Evolutionary conservation across 2,797 vertebrate species (phyloP).

Genomic region (Scolopax bukidnonensis): DNA sequence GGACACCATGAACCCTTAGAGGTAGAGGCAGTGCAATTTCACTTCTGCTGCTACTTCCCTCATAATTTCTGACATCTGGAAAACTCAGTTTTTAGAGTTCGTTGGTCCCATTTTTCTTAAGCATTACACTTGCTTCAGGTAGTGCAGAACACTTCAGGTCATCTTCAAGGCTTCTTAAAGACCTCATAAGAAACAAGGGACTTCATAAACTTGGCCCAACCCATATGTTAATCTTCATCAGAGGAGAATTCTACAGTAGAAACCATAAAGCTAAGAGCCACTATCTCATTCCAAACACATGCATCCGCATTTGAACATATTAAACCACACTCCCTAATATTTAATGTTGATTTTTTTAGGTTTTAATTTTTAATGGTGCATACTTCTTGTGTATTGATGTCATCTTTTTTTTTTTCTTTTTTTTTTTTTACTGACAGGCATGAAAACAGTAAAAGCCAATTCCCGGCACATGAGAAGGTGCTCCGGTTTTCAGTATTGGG

Average conservation of each 20-base stretch:
- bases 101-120: neutral
- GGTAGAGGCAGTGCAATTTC: neutral
- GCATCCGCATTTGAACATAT: neutral
- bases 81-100: neutral
- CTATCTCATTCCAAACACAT: neutral
- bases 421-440: neutral
- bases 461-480: rapidly evolving
- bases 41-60: neutral
- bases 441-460: neutral
- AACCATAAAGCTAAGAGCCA: neutral
- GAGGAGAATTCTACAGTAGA: neutral
- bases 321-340: neutral
- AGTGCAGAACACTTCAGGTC: neutral
- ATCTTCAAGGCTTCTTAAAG: neutral
- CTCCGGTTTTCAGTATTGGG: neutral
- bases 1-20: neutral
- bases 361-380: neutral
- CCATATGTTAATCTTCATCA: neutral
- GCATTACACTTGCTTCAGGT: neutral
- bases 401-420: neutral
- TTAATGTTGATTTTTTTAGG: neutral
- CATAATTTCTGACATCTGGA: neutral
- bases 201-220: neutral
- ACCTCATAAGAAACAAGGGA: neutral
- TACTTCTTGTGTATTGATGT: neutral